A percentile compares a stretch with the other conserved stretches of the same genome.
Conservation (phyloP, 2,888 invertebrate species). For the Ferdinandea cuprea region DNA sequence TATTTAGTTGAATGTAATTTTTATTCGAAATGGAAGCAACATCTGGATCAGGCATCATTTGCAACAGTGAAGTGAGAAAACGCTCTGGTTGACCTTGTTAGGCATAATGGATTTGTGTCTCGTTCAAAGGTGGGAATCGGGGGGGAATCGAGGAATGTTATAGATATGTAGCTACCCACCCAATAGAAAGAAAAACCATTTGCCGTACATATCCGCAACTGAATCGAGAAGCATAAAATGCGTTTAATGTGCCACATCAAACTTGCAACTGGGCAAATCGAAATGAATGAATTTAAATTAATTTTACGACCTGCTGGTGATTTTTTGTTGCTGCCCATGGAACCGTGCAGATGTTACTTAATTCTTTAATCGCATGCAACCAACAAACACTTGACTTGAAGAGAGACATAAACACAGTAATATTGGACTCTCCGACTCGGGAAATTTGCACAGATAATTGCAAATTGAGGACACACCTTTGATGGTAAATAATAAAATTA, state of each 20-base stretch:
- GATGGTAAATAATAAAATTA: slow-evolving; percentile 36
- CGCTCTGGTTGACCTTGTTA: too few relatives aligned
- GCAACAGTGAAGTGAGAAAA: too few relatives aligned
- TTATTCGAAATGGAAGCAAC: too few relatives aligned
- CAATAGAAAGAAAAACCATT: too few relatives aligned
- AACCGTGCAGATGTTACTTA: slow-evolving; percentile 14
- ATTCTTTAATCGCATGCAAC: slow-evolving; percentile 6
- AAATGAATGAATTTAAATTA: slow-evolving; percentile 38
- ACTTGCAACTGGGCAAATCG: slow-evolving; percentile 6
- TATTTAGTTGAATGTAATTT: too few relatives aligned
- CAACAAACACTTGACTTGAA: neutral
- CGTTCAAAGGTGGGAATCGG: too few relatives aligned
- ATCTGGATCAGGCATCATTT: too few relatives aligned
- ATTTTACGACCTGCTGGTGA: slow-evolving; percentile 27
- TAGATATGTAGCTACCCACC: too few relatives aligned
- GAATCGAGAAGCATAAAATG: neutral
- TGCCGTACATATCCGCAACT: neutral
- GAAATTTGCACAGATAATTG: slow-evolving; percentile 43
- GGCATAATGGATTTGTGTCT: too few relatives aligned
- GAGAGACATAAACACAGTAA: neutral
- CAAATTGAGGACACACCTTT: slow-evolving; percentile 59
- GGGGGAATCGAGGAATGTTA: too few relatives aligned
- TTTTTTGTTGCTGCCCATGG: neutral
- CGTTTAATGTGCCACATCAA: neutral
- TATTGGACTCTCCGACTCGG: slow-evolving; percentile 13